Evolutionary conservation across 2,888 invertebrate genomes (phyloP).

Genomic region (Coelogynopora nodosa): DNA sequence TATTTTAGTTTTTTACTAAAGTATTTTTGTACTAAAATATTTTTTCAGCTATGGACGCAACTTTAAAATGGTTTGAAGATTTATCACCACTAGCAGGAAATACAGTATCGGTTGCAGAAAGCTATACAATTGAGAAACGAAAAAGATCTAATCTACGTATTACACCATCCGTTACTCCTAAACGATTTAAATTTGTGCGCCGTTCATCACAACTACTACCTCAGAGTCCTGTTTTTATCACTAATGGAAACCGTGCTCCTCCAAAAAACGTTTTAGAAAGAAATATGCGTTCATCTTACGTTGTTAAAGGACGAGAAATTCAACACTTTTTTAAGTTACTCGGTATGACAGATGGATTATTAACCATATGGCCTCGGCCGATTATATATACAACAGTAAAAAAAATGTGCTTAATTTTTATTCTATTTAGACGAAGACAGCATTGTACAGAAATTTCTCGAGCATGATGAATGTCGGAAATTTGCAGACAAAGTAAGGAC

Average conservation of each 20-base stretch:
- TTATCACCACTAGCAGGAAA: slow-evolving; percentile 8
- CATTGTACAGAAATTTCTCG: slow-evolving; percentile 62
- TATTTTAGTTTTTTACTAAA: too few relatives aligned
- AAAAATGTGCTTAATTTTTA: slow-evolving; percentile 48
- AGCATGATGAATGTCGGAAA: slow-evolving; percentile 63
- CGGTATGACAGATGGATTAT: too few relatives aligned
- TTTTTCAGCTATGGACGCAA: too few relatives aligned
- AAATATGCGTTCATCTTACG: slow-evolving; percentile 24
- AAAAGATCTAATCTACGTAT: slow-evolving; percentile 25
- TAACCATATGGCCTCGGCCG: neutral
- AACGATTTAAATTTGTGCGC: slow-evolving; percentile 10
- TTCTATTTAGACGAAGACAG: slow-evolving; percentile 57
- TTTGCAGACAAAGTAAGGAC: slow-evolving; percentile 64
- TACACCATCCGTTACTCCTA: slow-evolving; percentile 34
- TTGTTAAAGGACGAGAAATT: slow-evolving; percentile 36
- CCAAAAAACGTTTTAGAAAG: neutral
- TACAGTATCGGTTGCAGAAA: neutral
- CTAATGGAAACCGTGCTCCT: slow-evolving; percentile 34
- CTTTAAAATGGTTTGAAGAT: slow-evolving; percentile 39
- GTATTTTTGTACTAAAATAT: too few relatives aligned
- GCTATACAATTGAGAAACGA: neutral
- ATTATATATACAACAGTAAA: neutral
- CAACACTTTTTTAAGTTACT: slow-evolving; percentile 34
- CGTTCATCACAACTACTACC: neutral
- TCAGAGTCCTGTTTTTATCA: neutral